Percentiles rank a stretch among this genome's conserved stretches.
These are phyloP conservation scores for Amaurobius ferox DNA, from an alignment of 2,888 invertebrate genomes.

Conservation along the genomic window DNA sequence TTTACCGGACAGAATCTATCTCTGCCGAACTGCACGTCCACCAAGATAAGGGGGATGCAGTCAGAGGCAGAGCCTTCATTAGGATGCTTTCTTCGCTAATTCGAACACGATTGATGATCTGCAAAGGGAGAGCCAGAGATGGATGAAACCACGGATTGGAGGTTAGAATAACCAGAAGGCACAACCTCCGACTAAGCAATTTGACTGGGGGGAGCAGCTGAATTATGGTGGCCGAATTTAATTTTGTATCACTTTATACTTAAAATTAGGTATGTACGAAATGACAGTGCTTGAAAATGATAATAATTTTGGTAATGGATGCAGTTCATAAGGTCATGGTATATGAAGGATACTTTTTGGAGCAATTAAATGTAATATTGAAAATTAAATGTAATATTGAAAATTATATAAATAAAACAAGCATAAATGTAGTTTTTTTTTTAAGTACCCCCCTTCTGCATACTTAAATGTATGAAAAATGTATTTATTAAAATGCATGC, in stretches of 20 bases:
- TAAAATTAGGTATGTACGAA: background rate
- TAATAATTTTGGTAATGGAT: background rate
- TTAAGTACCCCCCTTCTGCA: too few species aligned
- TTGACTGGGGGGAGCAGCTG: background rate
- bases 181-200: background rate
- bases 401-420: too few species aligned
- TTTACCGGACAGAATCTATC: background rate
- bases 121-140: background rate
- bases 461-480: too few species aligned
- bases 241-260: background rate
- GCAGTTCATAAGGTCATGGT: too few species aligned
- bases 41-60: background rate
- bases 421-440: too few species aligned
- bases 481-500: too few species aligned
- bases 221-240: background rate
- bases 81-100: conserved; percentile 64
- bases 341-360: too few species aligned
- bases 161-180: conserved; percentile 6
- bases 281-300: background rate
- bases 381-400: too few species aligned
- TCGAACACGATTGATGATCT: conserved; percentile 52
- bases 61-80: conserved; percentile 57
- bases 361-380: too few species aligned
- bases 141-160: background rate
- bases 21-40: background rate